Conservation (phyloP, 1,140 invertebrate species). For the Pygmarrhopalites habei region DNA sequence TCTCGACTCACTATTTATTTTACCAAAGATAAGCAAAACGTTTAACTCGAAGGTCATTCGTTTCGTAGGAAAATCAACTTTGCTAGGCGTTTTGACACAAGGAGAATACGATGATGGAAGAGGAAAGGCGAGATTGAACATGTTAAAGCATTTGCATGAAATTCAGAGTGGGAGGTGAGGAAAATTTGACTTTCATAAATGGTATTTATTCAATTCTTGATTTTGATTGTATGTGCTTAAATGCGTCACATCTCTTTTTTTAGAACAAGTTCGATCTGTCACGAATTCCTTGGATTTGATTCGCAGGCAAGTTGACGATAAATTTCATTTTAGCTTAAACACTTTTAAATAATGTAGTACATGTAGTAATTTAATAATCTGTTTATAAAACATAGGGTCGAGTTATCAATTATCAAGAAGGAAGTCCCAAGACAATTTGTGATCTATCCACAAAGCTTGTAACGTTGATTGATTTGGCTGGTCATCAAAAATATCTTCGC, state of each 20-base stretch:
- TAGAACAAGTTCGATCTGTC: constrained; percentile 93
- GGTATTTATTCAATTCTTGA: too few species aligned
- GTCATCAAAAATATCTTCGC: constrained; percentile 89
- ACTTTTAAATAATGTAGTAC: not conserved
- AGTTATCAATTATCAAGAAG: constrained; percentile 80
- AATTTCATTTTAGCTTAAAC: not conserved
- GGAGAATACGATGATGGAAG: constrained; percentile 92
- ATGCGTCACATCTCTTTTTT: too few species aligned
- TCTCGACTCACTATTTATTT: too few species aligned
- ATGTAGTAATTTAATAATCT: not conserved
- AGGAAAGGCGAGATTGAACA: constrained; percentile 86
- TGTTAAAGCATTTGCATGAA: constrained; percentile 94
- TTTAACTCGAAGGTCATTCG: too few species aligned
- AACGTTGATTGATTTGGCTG: constrained; percentile 92
- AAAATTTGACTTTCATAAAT: too few species aligned
- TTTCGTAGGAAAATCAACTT: constrained; percentile 54
- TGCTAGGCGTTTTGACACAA: constrained; percentile 89
- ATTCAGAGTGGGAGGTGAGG: constrained; percentile 88
- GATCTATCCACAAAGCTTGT: constrained; percentile 83
- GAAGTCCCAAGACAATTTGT: constrained; percentile 89
- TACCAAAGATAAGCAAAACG: too few species aligned
- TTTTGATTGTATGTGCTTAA: too few species aligned
- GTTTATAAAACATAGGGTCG: constrained; percentile 49
- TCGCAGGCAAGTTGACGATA: constrained; percentile 51
- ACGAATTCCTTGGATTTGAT: constrained; percentile 94